Evolutionary conservation across 2,113 vertebrate species (phyloP).

Genomic region (Psettodes erumei): DNA sequence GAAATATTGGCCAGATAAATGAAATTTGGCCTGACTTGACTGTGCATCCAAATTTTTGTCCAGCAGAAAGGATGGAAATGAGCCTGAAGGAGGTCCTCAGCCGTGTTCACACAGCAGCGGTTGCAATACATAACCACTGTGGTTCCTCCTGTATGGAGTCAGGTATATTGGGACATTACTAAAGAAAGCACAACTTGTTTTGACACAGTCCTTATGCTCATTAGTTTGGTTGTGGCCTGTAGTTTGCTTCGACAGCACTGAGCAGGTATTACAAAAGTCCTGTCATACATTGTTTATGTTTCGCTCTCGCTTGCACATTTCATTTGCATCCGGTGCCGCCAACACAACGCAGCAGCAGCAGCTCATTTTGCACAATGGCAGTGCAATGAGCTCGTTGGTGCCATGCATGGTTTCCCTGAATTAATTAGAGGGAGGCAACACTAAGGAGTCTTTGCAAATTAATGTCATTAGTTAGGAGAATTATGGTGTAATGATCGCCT

Average conservation of each 20-base stretch:
- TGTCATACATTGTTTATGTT: constrained; percentile 33
- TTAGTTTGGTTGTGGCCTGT: constrained; percentile 21
- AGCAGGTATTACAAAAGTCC: constrained; percentile 28
- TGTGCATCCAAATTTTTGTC: neutral
- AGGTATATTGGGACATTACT: neutral
- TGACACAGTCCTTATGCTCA: constrained; percentile 16
- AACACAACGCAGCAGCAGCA: neutral
- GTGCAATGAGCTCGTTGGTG: constrained; percentile 27
- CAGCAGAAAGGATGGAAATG: neutral
- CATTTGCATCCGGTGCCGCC: constrained; percentile 20
- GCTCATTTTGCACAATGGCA: constrained; percentile 27
- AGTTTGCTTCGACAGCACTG: constrained; percentile 13
- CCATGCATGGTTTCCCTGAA: constrained; percentile 66
- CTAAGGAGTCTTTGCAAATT: constrained; percentile 55
- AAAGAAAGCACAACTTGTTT: constrained; percentile 16
- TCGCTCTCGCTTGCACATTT: constrained; percentile 14
- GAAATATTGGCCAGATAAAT: neutral
- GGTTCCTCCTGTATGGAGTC: neutral
- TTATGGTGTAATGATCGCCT: constrained; percentile 48
- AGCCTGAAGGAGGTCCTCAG: neutral
- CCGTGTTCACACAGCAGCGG: neutral
- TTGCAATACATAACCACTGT: neutral
- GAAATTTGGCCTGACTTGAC: neutral
- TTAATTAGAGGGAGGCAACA: constrained; percentile 65
- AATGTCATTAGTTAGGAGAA: constrained; percentile 65